Evolutionary conservation across 2,797 vertebrate genomes (phyloP).

Genomic region (Schizothorax lantsangensis): DNA sequence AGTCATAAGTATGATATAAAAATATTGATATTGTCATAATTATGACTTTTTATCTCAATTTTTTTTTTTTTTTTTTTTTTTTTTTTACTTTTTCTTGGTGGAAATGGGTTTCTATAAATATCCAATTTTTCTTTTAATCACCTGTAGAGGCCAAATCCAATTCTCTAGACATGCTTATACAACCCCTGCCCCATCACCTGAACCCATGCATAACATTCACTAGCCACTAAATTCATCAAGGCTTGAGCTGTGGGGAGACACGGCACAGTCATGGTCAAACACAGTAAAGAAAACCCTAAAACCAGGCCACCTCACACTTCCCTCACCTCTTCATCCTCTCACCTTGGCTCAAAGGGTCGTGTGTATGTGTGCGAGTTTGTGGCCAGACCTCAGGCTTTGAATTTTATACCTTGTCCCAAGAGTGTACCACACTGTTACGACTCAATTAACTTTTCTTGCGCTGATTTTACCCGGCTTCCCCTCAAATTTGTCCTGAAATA

Average conservation of each 20-base stretch:
- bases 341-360: constrained; percentile 28
- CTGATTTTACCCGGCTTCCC: constrained; percentile 73
- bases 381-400: constrained; percentile 54
- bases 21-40: neutral
- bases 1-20: neutral
- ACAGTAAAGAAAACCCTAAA: constrained; percentile 25
- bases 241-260: neutral
- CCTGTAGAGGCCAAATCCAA: constrained; percentile 43
- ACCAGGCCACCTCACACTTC: constrained; percentile 21
- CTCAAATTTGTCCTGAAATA: constrained; percentile 77
- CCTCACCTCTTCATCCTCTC: constrained; percentile 32
- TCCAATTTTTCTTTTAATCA: constrained; percentile 2
- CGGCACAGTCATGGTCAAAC: neutral
- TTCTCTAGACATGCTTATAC: neutral
- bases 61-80: neutral
- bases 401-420: constrained; percentile 73
- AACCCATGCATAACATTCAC: constrained; percentile 24
- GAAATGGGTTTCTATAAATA: neutral
- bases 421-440: constrained; percentile 72
- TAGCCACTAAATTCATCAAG: constrained; percentile 7
- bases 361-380: constrained; percentile 17
- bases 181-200: constrained; percentile 6
- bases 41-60: neutral
- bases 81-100: neutral
- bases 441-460: constrained; percentile 76